Base-by-base conservation (phyloP, 1,140 invertebrate species). In the Bombus impatiens region DNA sequence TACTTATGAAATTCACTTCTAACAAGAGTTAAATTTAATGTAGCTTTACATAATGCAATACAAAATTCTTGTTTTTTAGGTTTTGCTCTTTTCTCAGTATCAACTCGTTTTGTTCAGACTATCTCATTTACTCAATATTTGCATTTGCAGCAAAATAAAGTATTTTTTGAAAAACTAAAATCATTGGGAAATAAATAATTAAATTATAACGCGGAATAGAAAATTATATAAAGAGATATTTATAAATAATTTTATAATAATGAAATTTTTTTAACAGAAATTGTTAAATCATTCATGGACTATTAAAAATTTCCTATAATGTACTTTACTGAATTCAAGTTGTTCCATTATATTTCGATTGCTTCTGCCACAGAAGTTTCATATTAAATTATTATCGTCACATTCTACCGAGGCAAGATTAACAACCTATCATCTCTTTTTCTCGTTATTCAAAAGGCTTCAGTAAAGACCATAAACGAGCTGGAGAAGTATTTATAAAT, bases 381-480 rank as follows among this genome's bases (percentile, higher is more conserved):
- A 25, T 18, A 47, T 74, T 32, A 28, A 57, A 83, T 65, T 65
- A 70, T 86, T 32, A 83, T 86, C 65, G 9, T 37, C 76, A 86
- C 3, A 40, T 75, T 47, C 76, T 88, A 88, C 25, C 42, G 76
- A 88, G 86, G 87, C 85, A 84, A 87, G 79, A 84, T 81, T 74
- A 86, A 82, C 75, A 80, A 86, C 37, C 78, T 87, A 86, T 87
- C 35, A 28, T 83, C 37, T 85, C 59, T 67, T 75, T 62, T 62
- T 83, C 44, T 78, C 70, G 8, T 87, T 87, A 74, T 79, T 85
- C 28, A 47, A 84, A 84, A 84, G 76, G 62, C 59, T 84, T 82
- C 25, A 59, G 44, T 84, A 84, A 84, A 75, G 44, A 79, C 59
- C 82, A 80, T n/a, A 87, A 79, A 71, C 79, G 79, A 85, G 40